Percentiles rank a stretch among this genome's conserved stretches.
Conservation (phyloP, 2,888 invertebrate species). For the Sphaerophoria taeniata region DNA sequence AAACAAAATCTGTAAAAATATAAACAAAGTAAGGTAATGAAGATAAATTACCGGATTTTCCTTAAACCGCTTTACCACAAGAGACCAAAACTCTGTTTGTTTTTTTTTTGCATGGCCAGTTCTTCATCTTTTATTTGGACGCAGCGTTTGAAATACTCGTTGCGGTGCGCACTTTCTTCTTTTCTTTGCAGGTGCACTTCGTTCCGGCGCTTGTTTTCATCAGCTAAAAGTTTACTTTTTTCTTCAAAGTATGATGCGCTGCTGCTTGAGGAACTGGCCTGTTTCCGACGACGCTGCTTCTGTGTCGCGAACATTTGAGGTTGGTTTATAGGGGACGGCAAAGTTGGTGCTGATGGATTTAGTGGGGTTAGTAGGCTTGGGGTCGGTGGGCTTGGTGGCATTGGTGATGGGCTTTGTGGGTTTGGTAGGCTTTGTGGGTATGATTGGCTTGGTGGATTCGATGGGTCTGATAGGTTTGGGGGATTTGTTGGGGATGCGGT, state of each 20-base stretch:
- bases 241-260: not conserved
- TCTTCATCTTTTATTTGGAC: too few relatives aligned
- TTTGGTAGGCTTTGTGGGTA: too few relatives aligned
- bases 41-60: too few relatives aligned
- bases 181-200: not conserved
- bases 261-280: too few relatives aligned
- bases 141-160: not conserved
- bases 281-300: not conserved
- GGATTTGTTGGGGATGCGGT: not conserved
- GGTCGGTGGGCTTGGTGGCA: not conserved
- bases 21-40: too few relatives aligned
- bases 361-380: not conserved
- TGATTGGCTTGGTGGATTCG: too few relatives aligned
- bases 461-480: too few relatives aligned
- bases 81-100: too few relatives aligned
- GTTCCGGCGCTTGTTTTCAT: not conserved
- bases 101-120: too few relatives aligned
- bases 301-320: constrained; percentile 2
- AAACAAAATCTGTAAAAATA: too few relatives aligned
- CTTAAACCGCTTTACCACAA: too few relatives aligned
- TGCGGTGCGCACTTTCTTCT: not conserved
- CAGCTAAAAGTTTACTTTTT: not conserved
- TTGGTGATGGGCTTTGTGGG: too few relatives aligned
- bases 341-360: not conserved
- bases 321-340: not conserved